Evolutionary conservation across 1,140 invertebrate genomes (phyloP).

Genomic region (Drosophila nasuta): DNA sequence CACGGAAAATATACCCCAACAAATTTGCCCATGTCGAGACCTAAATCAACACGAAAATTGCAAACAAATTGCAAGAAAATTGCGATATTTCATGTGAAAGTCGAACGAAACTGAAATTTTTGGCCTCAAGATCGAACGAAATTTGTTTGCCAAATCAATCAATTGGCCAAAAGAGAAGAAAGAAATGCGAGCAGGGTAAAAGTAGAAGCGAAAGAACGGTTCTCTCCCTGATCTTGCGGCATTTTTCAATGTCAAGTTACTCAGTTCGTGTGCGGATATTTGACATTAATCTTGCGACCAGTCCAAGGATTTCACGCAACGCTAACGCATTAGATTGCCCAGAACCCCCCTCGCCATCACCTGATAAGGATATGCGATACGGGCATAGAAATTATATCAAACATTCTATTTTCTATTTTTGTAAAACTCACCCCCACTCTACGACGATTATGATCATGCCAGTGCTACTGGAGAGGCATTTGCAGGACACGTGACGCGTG

Average conservation of each 20-base stretch:
- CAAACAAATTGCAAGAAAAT: constrained; percentile 73
- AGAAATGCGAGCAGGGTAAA: constrained; percentile 25
- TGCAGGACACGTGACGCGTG: constrained; percentile 68
- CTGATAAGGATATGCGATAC: constrained; percentile 31
- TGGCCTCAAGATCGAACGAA: constrained; percentile 51
- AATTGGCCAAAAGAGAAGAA: constrained; percentile 26
- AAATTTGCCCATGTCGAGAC: constrained; percentile 42
- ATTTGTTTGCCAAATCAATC: constrained; percentile 78
- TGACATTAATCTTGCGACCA: constrained; percentile 70
- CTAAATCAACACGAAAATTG: constrained; percentile 77
- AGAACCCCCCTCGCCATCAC: not conserved
- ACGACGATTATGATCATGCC: no score
- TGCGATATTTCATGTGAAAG: constrained; percentile 59
- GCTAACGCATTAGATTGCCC: constrained; percentile 41
- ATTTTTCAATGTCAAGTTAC: constrained; percentile 64
- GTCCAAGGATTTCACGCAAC: constrained; percentile 68
- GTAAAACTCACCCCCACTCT: constrained; percentile 23
- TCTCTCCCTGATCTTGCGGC: constrained; percentile 55
- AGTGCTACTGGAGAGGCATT: not conserved
- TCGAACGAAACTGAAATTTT: constrained; percentile 33
- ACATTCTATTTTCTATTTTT: not conserved
- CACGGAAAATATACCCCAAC: constrained; percentile 10
- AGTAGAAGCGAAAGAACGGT: not conserved
- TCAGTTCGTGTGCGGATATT: constrained; percentile 27
- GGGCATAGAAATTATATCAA: constrained; percentile 3